Conservation (phyloP, 23 tunicate species). For the Ascidia mentula region DNA sequence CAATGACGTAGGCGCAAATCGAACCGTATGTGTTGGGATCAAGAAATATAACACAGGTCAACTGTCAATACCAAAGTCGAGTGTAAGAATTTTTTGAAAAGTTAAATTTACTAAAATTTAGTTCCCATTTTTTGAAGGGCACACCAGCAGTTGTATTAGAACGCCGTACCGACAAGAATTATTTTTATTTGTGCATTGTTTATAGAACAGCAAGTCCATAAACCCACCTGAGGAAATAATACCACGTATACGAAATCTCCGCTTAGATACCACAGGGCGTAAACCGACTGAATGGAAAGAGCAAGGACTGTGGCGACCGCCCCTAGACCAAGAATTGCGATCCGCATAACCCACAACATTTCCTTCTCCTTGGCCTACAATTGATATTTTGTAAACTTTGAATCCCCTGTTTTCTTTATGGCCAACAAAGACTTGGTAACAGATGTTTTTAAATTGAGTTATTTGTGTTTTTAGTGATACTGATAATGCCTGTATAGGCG, state of each 20-base stretch:
- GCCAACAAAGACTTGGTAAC: too few relatives aligned
- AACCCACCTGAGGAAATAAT: constrained; percentile 50
- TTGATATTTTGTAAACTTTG: too few relatives aligned
- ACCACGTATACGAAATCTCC: constrained; percentile 58
- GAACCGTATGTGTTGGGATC: constrained; percentile 92
- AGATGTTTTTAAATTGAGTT: too few relatives aligned
- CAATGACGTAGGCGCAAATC: constrained; percentile 53
- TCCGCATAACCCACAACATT: constrained; percentile 55
- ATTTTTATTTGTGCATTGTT: too few relatives aligned
- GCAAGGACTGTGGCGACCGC: constrained; percentile 35
- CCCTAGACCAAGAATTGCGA: constrained; percentile 37
- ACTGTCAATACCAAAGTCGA: constrained; percentile 24
- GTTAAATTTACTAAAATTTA: too few relatives aligned
- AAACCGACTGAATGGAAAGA: constrained; percentile 41
- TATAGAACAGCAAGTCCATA: too few relatives aligned
- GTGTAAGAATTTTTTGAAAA: constrained; percentile 10
- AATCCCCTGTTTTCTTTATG: too few relatives aligned
- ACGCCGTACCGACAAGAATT: too few relatives aligned
- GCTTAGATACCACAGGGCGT: constrained; percentile 40
- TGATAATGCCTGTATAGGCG: too few relatives aligned
- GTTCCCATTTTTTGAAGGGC: too few relatives aligned
- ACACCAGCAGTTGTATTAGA: too few relatives aligned
- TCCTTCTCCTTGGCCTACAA: constrained; percentile 45
- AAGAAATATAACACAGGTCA: constrained; percentile 46
- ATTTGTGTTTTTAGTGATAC: too few relatives aligned